A percentile compares a stretch with the other conserved stretches of the same genome.
phyloP scores from a whole-genome alignment of 30 jellyfish, hydroid and myxozoan genomes.

The Pelagia noctiluca region DNA sequence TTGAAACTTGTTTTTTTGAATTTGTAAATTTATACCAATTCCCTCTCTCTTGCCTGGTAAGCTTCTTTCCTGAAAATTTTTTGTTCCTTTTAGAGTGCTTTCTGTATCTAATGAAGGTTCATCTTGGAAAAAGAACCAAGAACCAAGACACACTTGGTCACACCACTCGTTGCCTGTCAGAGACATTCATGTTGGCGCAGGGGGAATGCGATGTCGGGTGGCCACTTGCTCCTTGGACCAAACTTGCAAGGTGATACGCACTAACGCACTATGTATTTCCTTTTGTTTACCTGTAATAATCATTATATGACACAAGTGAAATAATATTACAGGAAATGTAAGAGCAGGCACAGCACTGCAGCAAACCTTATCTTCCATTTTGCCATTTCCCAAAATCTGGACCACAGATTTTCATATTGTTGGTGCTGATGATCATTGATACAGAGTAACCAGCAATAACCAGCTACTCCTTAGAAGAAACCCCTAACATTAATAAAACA shows the following conservation, averaged over 20 bases:
- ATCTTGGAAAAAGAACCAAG: conserved; percentile 1
- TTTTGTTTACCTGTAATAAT: too few species aligned
- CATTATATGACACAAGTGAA: too few species aligned
- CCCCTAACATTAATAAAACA: too few species aligned
- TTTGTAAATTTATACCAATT: not conserved
- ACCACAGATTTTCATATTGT: too few species aligned
- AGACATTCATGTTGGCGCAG: conserved; percentile 72
- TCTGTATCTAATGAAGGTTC: conserved; percentile 16
- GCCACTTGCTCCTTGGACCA: conserved; percentile 96
- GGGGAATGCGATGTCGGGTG: conserved; percentile 84
- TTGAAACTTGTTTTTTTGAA: not conserved
- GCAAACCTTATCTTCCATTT: too few species aligned
- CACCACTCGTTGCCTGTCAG: conserved; percentile 91
- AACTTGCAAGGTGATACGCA: conserved; percentile 86
- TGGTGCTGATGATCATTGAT: too few species aligned
- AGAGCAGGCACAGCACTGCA: too few species aligned
- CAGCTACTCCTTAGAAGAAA: too few species aligned
- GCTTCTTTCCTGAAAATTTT: conserved; percentile 16
- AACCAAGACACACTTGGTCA: conserved; percentile 81
- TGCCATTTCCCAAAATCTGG: too few species aligned
- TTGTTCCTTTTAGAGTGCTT: conserved; percentile 22
- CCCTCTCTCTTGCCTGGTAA: too few species aligned
- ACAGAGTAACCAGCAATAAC: too few species aligned
- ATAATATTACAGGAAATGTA: too few species aligned
- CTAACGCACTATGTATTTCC: not conserved